These are phyloP conservation scores for Mylabris sibirica DNA, from an alignment of 2,888 invertebrate species.

Conservation along the genomic window DNA sequence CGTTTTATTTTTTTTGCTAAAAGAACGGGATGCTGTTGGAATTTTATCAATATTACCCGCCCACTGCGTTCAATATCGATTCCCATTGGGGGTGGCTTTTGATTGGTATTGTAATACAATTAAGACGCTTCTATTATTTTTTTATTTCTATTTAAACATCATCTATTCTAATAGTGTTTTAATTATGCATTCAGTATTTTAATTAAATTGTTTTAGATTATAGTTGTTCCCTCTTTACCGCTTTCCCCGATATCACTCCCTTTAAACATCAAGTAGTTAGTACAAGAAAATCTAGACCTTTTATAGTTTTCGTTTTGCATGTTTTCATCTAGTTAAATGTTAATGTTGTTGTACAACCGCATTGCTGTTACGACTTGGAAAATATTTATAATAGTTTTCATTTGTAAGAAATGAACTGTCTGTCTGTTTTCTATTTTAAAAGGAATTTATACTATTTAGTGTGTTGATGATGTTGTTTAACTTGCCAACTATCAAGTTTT, in stretches of 20 bases:
- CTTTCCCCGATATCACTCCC: background rate
- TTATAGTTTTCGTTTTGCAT: conserved; percentile 41
- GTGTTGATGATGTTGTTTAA: conserved; percentile 15
- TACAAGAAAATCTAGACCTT: conserved; percentile 31
- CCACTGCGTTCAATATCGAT: no score
- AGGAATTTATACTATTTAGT: conserved; percentile 20
- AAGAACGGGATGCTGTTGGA: no score
- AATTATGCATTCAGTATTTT: conserved; percentile 45
- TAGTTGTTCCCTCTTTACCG: conserved; percentile 20
- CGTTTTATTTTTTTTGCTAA: no score
- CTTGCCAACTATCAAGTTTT: conserved; percentile 10
- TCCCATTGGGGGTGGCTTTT: background rate
- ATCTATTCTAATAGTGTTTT: conserved; percentile 29
- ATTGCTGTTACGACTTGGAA: conserved; percentile 42
- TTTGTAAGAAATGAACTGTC: conserved; percentile 36
- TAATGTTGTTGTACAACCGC: conserved; percentile 45
- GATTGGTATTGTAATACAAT: background rate
- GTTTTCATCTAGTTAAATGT: conserved; percentile 40
- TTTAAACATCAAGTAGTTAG: conserved; percentile 29
- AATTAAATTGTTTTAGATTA: conserved; percentile 42
- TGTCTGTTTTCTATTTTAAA: conserved; percentile 19
- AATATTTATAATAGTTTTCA: conserved; percentile 40
- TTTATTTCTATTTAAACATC: background rate
- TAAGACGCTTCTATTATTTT: background rate
- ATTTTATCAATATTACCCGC: no score